Base-by-base conservation (phyloP, 1,140 invertebrate genomes). In the Eurytemora carolleeae region DNA sequence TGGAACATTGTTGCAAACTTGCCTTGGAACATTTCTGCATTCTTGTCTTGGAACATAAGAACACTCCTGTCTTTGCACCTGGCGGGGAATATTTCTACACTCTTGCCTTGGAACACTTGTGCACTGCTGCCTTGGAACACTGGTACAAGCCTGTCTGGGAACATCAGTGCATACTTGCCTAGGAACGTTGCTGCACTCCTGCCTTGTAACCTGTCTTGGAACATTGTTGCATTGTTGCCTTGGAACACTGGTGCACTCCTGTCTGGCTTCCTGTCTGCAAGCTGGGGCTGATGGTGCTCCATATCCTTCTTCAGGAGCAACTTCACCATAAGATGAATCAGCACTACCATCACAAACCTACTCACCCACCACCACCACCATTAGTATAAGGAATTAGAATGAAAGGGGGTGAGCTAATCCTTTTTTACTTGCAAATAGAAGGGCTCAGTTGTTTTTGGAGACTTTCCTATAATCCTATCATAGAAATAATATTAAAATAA, bases 31-130 rank as follows among this genome's bases (percentile, higher is more conserved):
- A n/a, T n/a, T n/a, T n/a, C n/a, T n/a, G n/a, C n/a, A 55, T 20
- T 55, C 17, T 55, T 55, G 59, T 61, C 52, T n/a, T 31, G 59
- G 59, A 53, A 61, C 26, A 23, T n/a, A n/a, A 55, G 21, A 18
- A 23, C 59, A 61, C 18, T 24, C 55, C 55, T 61, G 59, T n/a
- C n/a, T n/a, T n/a, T n/a, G n/a, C n/a, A n/a, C n/a, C n/a, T n/a
- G n/a, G n/a, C n/a, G n/a, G n/a, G n/a, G n/a, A n/a, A n/a, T n/a
- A n/a, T n/a, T n/a, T n/a, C n/a, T n/a, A n/a, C n/a, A n/a, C n/a
- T n/a, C n/a, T n/a, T n/a, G n/a, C n/a, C n/a, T n/a, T n/a, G n/a
- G n/a, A n/a, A n/a, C n/a, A n/a, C n/a, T n/a, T n/a, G 21, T 53
- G 18, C 55, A 31, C 16, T 55, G 44, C 24, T 24, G 31, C n/a